These are phyloP conservation scores for Agrenia bidenticulata DNA, from an alignment of 2,888 invertebrate species.

Conservation along the genomic window DNA sequence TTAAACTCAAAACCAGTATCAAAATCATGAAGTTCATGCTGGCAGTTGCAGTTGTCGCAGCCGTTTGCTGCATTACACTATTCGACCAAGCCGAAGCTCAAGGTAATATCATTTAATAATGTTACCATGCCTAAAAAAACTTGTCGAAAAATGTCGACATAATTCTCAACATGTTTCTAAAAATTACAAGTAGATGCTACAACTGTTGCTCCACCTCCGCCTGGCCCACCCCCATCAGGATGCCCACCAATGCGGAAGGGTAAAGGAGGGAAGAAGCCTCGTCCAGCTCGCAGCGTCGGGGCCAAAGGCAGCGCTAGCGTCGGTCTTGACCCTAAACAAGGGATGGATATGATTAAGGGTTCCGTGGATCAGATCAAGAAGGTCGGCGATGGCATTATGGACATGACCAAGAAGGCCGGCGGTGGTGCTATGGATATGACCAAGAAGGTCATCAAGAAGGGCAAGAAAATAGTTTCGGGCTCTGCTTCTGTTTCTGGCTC, in stretches of 20 bases:
- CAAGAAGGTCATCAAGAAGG: background rate
- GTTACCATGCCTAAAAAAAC: no score
- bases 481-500: no score
- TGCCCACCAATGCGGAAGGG: background rate
- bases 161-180: background rate
- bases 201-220: conserved; percentile 2
- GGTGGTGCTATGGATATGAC: background rate
- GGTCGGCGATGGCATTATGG: background rate
- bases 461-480: no score
- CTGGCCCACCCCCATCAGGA: background rate
- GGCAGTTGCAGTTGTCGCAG: background rate
- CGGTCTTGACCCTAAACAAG: background rate
- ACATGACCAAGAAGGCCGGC: background rate
- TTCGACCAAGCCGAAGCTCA: conserved; percentile 5
- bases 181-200: background rate
- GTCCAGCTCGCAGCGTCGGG: background rate
- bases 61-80: conserved; percentile 6
- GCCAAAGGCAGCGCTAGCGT: background rate
- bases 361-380: no score
- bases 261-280: background rate
- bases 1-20: background rate
- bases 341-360: background rate
- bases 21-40: conserved; percentile 11
- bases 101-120: conserved; percentile 6
- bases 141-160: no score